phyloP scores from a whole-genome alignment of 2,113 vertebrate species.

The Thamnaconus septentrionalis region DNA sequence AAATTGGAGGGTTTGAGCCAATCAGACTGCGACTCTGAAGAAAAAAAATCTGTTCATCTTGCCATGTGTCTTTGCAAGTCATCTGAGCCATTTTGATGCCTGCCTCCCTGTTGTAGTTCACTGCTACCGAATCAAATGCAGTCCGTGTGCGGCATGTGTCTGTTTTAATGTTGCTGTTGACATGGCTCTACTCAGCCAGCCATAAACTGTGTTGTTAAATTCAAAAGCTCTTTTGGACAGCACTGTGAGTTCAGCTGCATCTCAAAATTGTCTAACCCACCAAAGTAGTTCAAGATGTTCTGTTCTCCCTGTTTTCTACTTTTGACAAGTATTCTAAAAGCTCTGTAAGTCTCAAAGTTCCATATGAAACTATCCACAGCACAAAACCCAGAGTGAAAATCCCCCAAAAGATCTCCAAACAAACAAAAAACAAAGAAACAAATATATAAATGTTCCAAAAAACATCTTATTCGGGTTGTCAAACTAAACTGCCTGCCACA shows the following conservation, averaged over 20 bases:
- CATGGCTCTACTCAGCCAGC: constrained; percentile 15
- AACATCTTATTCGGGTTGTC: too few species aligned
- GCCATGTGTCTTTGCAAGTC: constrained; percentile 34
- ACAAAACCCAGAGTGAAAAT: too few species aligned
- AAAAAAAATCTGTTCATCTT: background rate
- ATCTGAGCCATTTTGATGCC: constrained; percentile 31
- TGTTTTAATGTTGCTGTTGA: constrained; percentile 31
- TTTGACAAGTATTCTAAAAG: too few species aligned
- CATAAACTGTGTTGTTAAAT: constrained; percentile 6
- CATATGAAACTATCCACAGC: too few species aligned
- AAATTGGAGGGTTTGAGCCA: constrained; percentile 17
- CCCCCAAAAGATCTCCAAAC: too few species aligned
- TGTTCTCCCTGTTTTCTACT: too few species aligned
- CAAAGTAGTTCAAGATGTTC: background rate
- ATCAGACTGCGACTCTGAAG: constrained; percentile 17
- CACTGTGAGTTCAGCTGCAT: constrained; percentile 13
- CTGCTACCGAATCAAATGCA: too few species aligned
- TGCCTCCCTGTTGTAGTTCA: constrained; percentile 4
- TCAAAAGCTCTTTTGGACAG: constrained; percentile 25
- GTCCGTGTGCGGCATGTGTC: constrained; percentile 10
- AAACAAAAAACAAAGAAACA: too few species aligned
- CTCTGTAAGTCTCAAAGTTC: too few species aligned
- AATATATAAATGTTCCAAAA: too few species aligned
- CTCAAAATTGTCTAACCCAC: constrained; percentile 12
- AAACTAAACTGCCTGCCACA: too few species aligned